Conservation (phyloP, 1,140 invertebrate species). For the Drosophila mayri region DNA sequence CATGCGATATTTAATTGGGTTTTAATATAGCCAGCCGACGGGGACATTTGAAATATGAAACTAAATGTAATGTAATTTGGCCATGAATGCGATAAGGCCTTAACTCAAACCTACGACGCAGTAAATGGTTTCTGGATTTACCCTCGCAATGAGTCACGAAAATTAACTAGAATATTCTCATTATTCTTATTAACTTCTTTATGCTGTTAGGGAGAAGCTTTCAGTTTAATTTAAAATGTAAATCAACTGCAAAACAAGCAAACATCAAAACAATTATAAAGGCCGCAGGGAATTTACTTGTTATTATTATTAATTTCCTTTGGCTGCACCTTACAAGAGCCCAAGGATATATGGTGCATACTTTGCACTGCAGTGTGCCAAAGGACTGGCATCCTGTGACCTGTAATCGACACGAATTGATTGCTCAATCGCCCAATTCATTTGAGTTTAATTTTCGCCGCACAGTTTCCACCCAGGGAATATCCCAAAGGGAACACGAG, state of each 20-base stretch:
- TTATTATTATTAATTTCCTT: conserved; percentile 21
- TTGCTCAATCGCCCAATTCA: conserved; percentile 47
- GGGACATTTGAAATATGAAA: conserved; percentile 36
- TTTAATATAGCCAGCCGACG: conserved; percentile 50
- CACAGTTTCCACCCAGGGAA: conserved; percentile 3
- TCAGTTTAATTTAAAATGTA: conserved; percentile 45
- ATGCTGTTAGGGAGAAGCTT: conserved; percentile 12
- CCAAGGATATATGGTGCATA: conserved; percentile 2
- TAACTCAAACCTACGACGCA: conserved; percentile 30
- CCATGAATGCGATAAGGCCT: conserved; percentile 49
- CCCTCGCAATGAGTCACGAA: conserved; percentile 22
- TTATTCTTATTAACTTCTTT: conserved; percentile 12
- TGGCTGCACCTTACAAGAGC: conserved; percentile 1
- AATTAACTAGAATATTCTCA: conserved; percentile 12
- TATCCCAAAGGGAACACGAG: background rate
- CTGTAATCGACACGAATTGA: conserved; percentile 42
- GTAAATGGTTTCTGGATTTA: conserved; percentile 33
- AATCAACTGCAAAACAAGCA: conserved; percentile 31
- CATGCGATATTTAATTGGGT: conserved; percentile 80
- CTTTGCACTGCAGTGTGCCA: background rate
- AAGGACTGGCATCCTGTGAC: conserved; percentile 15
- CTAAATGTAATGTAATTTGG: conserved; percentile 55
- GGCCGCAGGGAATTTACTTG: background rate
- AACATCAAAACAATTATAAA: conserved; percentile 9
- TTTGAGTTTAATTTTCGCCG: conserved; percentile 49